Conservation (phyloP, 1,140 invertebrate genomes). For the Cotesia chilonis region DNA sequence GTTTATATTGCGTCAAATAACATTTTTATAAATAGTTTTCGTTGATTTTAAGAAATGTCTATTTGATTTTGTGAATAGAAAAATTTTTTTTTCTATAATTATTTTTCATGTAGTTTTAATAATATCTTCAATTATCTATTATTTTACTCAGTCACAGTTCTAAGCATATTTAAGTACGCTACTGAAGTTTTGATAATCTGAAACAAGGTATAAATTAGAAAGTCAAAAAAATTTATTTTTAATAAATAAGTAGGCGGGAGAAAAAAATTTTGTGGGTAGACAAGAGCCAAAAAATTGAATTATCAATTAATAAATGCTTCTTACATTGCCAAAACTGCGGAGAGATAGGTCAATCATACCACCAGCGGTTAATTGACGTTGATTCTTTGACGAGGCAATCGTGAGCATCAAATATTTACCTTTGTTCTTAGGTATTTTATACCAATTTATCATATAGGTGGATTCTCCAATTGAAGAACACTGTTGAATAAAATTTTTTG, state of each 20-base stretch:
- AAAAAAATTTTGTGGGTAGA: background rate
- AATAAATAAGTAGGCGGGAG: background rate
- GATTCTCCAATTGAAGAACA: constrained; percentile 35
- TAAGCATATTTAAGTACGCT: constrained; percentile 22
- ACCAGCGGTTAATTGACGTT: constrained; percentile 23
- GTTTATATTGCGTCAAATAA: too few species aligned
- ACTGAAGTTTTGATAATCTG: constrained; percentile 29
- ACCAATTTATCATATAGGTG: constrained; percentile 44
- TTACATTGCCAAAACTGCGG: constrained; percentile 27
- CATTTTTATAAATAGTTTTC: too few species aligned
- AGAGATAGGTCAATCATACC: constrained; percentile 28
- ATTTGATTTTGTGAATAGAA: too few species aligned
- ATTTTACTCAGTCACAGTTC: too few species aligned
- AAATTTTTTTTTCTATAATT: too few species aligned
- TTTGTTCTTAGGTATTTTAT: constrained; percentile 36
- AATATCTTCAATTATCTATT: too few species aligned
- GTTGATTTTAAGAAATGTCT: too few species aligned
- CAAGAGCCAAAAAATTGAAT: background rate
- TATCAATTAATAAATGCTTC: background rate
- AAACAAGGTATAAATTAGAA: background rate
- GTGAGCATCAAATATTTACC: constrained; percentile 33
- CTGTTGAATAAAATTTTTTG: constrained; percentile 24
- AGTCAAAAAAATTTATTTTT: background rate
- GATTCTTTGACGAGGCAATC: constrained; percentile 36
- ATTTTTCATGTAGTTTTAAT: too few species aligned